Evolutionary conservation across 2,113 vertebrate species (phyloP).

Genomic region (Etheostoma cragini): DNA sequence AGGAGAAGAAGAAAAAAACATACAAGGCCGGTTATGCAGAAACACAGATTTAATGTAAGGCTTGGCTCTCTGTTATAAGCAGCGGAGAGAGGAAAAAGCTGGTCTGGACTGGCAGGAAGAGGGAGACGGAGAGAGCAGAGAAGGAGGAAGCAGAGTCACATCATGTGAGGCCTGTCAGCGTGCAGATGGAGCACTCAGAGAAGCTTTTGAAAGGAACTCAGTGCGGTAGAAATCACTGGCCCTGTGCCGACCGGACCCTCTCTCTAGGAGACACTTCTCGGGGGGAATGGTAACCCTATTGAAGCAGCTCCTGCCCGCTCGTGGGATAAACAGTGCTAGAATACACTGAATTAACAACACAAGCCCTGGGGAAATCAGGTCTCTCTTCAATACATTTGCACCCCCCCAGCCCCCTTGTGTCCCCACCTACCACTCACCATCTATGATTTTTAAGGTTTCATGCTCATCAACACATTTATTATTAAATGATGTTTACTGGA

Average conservation of each 20-base stretch:
- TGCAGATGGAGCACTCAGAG: constrained; percentile 29
- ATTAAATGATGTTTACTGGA: constrained; percentile 70
- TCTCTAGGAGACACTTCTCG: constrained; percentile 26
- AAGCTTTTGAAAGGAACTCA: constrained; percentile 15
- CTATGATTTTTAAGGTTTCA: constrained; percentile 71
- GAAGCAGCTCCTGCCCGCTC: constrained; percentile 32
- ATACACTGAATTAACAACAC: constrained; percentile 76
- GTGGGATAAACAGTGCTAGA: constrained; percentile 68
- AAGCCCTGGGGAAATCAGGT: constrained; percentile 79
- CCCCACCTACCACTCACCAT: constrained; percentile 16
- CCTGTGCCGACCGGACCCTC: constrained; percentile 4
- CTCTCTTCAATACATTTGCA: constrained; percentile 69
- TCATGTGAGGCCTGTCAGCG: constrained; percentile 26
- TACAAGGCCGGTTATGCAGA: constrained; percentile 83
- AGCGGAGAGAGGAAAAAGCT: constrained; percentile 82
- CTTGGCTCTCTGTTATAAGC: constrained; percentile 81
- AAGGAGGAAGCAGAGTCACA: constrained; percentile 22
- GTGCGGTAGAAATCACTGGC: constrained; percentile 19
- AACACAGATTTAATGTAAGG: constrained; percentile 87
- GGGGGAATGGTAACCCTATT: constrained; percentile 1
- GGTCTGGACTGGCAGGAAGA: constrained; percentile 76
- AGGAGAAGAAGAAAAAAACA: constrained; percentile 50
- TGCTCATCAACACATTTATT: constrained; percentile 67
- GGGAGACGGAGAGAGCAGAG: constrained; percentile 26
- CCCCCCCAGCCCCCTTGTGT: constrained; percentile 1